These are phyloP conservation scores for Tenthredo mesomela DNA, from an alignment of 2,888 invertebrate genomes.

Conservation along the genomic window DNA sequence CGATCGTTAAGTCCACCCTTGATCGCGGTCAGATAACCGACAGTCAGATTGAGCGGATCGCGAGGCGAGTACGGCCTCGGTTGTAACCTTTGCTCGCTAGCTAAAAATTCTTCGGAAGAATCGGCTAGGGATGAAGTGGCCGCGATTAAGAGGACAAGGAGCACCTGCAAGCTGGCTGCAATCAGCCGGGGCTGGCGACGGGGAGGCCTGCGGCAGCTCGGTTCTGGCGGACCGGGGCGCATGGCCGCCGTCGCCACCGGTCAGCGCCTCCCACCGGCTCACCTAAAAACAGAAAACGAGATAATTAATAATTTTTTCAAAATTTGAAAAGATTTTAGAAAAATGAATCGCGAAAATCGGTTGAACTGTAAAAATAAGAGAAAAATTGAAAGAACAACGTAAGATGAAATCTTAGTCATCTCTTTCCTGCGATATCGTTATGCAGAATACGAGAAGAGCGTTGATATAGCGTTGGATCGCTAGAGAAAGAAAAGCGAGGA, in stretches of 20 bases:
- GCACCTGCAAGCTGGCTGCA: constrained; percentile 63
- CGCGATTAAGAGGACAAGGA: constrained; percentile 61
- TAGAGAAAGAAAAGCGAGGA: neutral
- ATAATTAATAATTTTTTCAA: neutral
- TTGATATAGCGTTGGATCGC: neutral
- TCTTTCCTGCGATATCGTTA: neutral
- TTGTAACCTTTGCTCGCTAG: constrained; percentile 55
- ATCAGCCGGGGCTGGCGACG: constrained; percentile 76
- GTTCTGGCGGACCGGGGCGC: constrained; percentile 81
- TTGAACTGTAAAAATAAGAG: neutral
- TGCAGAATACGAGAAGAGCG: neutral
- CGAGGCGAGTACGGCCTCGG: constrained; percentile 57
- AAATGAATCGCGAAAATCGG: neutral
- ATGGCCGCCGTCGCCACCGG: constrained; percentile 81
- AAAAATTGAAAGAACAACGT: neutral
- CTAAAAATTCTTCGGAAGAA: constrained; percentile 46
- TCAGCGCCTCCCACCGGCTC: constrained; percentile 76
- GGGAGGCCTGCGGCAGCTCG: constrained; percentile 79
- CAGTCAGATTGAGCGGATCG: constrained; percentile 81
- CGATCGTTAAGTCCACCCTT: constrained; percentile 88
- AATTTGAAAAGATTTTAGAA: neutral
- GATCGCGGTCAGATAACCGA: constrained; percentile 93
- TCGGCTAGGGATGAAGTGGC: constrained; percentile 53
- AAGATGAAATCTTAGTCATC: neutral
- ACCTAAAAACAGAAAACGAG: constrained; percentile 63